Conservation (phyloP, 2,113 vertebrate genomes). For the Alaudala cheleensis region DNA sequence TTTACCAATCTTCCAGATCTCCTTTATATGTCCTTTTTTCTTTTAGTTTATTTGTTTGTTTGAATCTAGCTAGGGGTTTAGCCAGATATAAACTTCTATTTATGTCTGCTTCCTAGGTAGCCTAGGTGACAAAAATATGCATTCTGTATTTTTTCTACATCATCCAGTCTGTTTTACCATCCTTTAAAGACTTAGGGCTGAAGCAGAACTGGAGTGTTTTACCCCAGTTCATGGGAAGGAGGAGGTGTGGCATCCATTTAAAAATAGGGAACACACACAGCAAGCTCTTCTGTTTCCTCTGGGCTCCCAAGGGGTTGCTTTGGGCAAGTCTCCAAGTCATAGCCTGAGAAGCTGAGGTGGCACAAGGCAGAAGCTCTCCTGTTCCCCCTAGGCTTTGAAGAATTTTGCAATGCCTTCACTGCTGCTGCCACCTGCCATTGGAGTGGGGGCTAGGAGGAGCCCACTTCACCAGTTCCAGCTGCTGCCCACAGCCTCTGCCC, state of each 20-base stretch:
- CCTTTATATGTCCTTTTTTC: neutral
- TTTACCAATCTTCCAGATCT: neutral
- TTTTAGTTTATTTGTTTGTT: neutral
- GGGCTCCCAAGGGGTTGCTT: fast-evolving
- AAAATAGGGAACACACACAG: neutral
- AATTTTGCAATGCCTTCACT: neutral
- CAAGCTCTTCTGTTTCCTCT: neutral
- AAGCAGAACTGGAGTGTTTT: neutral
- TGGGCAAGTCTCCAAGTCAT: neutral
- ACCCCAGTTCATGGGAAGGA: fast-evolving
- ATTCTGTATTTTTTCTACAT: neutral
- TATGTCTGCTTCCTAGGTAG: neutral
- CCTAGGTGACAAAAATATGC: neutral
- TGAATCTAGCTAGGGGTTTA: neutral
- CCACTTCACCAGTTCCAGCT: neutral
- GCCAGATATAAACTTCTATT: neutral
- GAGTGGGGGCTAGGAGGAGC: too few species aligned
- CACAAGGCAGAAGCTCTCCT: neutral
- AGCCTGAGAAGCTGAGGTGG: neutral
- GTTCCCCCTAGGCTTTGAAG: neutral
- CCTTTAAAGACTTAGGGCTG: neutral
- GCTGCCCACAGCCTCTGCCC: neutral
- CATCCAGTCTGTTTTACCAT: neutral
- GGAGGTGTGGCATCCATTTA: neutral
- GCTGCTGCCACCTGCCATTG: neutral